These are phyloP conservation scores for Oasisia sp. DNA, from an alignment of 2,888 invertebrate genomes.

Conservation along the genomic window DNA sequence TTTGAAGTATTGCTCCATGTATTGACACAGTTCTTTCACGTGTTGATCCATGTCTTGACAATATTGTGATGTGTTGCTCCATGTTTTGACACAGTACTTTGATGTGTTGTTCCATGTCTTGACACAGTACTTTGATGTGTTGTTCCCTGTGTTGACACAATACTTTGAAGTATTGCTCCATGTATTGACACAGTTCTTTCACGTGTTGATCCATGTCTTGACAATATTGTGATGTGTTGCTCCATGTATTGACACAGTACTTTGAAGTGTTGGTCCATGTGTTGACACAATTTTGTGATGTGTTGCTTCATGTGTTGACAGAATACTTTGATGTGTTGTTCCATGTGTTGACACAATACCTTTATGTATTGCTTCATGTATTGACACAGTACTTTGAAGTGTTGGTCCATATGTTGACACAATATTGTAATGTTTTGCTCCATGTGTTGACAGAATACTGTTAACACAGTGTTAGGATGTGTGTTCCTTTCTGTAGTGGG, in stretches of 20 bases:
- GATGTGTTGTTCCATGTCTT: too few relatives aligned
- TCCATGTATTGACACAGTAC: not conserved
- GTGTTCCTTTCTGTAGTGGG: slow-evolving; percentile 37
- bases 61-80: not conserved
- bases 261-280: not conserved
- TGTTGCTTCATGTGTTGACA: too few relatives aligned
- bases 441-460: not conserved
- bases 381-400: not conserved
- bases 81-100: not conserved
- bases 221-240: not conserved
- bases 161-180: not conserved
- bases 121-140: not conserved
- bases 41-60: too few relatives aligned
- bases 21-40: too few relatives aligned
- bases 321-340: too few relatives aligned
- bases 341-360: too few relatives aligned
- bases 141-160: not conserved
- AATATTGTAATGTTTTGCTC: not conserved
- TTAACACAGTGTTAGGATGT: not conserved
- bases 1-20: not conserved
- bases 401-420: not conserved
- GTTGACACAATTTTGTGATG: not conserved
- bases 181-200: not conserved
- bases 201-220: too few relatives aligned
- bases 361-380: too few relatives aligned